Evolutionary conservation across 2,797 vertebrate species (phyloP).

Genomic region (Rhinatrema bivittatum): DNA sequence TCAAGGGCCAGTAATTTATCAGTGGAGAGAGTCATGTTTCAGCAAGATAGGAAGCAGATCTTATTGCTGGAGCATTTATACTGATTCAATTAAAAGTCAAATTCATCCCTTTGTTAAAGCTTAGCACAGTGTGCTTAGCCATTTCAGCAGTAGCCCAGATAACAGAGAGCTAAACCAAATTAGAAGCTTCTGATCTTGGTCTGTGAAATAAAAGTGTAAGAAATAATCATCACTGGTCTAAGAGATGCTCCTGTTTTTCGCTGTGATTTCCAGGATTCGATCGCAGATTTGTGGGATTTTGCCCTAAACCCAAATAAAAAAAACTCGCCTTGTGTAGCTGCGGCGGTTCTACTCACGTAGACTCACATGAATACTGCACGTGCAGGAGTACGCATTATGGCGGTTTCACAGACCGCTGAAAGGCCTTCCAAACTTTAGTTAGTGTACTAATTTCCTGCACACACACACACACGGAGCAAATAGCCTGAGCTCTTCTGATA

Average conservation of each 20-base stretch:
- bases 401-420: too few relatives aligned
- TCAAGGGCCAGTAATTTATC: too few relatives aligned
- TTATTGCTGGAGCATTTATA: slow-evolving; percentile 14
- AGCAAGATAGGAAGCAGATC: slow-evolving; percentile 1
- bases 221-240: slow-evolving; percentile 1
- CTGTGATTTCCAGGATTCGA: neutral
- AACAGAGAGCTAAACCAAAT: slow-evolving; percentile 26
- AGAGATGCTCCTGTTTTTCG: slow-evolving; percentile 17
- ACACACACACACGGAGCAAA: slow-evolving; percentile 32
- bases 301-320: too few relatives aligned
- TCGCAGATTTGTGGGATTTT: neutral
- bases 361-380: too few relatives aligned
- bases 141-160: slow-evolving; percentile 16
- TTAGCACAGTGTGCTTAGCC: slow-evolving; percentile 16
- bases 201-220: slow-evolving; percentile 22
- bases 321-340: slow-evolving; percentile 13
- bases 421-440: slow-evolving; percentile 34
- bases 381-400: too few relatives aligned
- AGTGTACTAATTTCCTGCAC: slow-evolving; percentile 35
- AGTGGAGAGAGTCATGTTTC: too few relatives aligned
- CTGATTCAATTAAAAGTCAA: slow-evolving; percentile 25
- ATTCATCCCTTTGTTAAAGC: slow-evolving; percentile 17
- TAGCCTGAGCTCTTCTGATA: slow-evolving; percentile 42
- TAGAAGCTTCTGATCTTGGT: slow-evolving; percentile 22
- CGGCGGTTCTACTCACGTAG: too few relatives aligned